phyloP scores from a whole-genome alignment of 2,113 vertebrate species.

The Vombatus ursinus region DNA sequence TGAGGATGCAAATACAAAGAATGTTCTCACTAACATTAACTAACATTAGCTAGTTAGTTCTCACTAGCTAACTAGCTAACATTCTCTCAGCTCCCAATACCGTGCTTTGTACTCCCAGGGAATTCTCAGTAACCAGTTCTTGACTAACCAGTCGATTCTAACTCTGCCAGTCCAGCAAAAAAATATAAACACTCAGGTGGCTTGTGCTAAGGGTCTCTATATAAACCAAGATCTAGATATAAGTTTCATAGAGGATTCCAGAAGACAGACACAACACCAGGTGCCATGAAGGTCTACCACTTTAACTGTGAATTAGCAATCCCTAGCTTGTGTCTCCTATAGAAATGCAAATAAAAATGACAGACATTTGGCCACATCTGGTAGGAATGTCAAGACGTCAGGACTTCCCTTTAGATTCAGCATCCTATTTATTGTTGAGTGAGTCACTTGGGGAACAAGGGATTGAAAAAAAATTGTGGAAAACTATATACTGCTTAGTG shows the following conservation, averaged over 20 bases:
- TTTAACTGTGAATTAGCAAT: background rate
- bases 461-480: background rate
- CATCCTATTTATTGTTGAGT: background rate
- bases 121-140: background rate
- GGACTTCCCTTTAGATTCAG: background rate
- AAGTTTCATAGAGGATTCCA: background rate
- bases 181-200: background rate
- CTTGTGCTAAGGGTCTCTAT: background rate
- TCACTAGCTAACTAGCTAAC: too few species aligned
- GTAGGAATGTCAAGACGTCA: background rate
- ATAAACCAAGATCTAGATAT: background rate
- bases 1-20: background rate
- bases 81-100: background rate
- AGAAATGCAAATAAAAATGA: background rate
- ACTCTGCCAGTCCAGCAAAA: background rate
- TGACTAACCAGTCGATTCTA: background rate
- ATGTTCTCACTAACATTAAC: background rate
- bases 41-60: too few species aligned
- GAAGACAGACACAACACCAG: background rate
- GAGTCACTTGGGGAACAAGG: background rate
- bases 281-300: background rate
- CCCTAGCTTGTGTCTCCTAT: background rate
- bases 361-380: background rate
- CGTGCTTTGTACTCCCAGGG: background rate
- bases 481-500: background rate